These are phyloP conservation scores for Zoanthus solanderi DNA, from an alignment of 92 coral and sea anemone genomes.

Conservation along the genomic window DNA sequence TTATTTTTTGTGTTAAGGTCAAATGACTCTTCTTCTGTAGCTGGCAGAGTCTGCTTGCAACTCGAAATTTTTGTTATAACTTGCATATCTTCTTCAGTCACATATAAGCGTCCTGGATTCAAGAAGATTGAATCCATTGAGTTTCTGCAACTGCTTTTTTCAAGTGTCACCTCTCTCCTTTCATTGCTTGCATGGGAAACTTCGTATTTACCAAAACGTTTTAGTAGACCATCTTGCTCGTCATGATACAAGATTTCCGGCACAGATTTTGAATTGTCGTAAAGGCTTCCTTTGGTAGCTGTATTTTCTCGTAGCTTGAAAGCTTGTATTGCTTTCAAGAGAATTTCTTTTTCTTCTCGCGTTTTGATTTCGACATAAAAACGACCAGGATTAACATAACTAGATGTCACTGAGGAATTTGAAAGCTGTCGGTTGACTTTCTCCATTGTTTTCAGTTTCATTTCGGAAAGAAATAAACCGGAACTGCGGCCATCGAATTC, in stretches of 20 bases:
- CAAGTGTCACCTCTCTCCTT: background rate
- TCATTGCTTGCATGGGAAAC: background rate
- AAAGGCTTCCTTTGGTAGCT: background rate
- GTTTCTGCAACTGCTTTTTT: background rate
- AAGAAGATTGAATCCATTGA: background rate
- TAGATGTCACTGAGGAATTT: slow-evolving; percentile 23
- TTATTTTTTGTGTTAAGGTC: background rate
- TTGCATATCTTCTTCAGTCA: slow-evolving; percentile 41
- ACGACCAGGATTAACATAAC: slow-evolving; percentile 73
- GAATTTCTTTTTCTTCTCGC: slow-evolving; percentile 9
- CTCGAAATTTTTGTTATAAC: slow-evolving; percentile 11
- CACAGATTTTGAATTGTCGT: background rate
- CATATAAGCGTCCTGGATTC: slow-evolving; percentile 47
- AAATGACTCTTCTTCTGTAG: background rate
- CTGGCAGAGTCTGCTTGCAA: background rate
- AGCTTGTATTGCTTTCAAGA: slow-evolving; percentile 1
- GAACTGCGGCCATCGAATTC: background rate
- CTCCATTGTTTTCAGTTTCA: slow-evolving; percentile 52
- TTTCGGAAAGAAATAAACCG: slow-evolving; percentile 49
- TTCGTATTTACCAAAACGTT: background rate
- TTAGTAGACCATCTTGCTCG: slow-evolving; percentile 9
- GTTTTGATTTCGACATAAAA: slow-evolving; percentile 63
- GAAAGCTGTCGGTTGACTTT: slow-evolving; percentile 61
- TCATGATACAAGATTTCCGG: background rate
- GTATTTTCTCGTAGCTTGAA: background rate